A percentile compares a stretch with the other conserved stretches of the same genome.
These are phyloP conservation scores for Gordius sp. DNA, from an alignment of 2,888 invertebrate genomes.

Conservation along the genomic window DNA sequence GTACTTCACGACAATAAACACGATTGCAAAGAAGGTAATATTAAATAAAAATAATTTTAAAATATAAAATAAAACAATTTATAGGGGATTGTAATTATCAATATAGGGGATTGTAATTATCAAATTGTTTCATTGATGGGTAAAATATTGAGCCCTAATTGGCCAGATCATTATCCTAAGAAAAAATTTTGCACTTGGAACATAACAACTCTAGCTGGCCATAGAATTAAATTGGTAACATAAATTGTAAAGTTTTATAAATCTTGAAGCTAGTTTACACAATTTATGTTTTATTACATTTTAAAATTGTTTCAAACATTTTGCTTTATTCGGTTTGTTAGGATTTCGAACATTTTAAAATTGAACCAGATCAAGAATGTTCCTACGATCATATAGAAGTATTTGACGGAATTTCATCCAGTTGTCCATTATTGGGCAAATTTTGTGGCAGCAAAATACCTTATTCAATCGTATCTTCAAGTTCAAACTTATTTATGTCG, in stretches of 20 bases:
- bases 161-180: constrained; percentile 56
- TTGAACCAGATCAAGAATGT: constrained; percentile 87
- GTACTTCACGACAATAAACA: constrained; percentile 70
- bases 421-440: constrained; percentile 51
- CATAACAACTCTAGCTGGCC: constrained; percentile 77
- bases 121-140: constrained; percentile 60
- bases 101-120: constrained; percentile 68
- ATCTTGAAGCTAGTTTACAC: background rate
- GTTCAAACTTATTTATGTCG: constrained; percentile 40
- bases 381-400: constrained; percentile 77
- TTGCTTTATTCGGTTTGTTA: no score
- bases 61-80: no score
- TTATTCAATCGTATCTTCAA: constrained; percentile 27
- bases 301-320: constrained; percentile 21
- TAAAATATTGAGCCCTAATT: constrained; percentile 61
- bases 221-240: constrained; percentile 55
- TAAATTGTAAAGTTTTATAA: background rate
- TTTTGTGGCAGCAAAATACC: constrained; percentile 66
- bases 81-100: no score
- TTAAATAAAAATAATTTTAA: no score
- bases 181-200: constrained; percentile 90
- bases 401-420: constrained; percentile 68
- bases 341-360: constrained; percentile 64
- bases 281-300: constrained; percentile 17
- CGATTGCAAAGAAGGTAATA: constrained; percentile 64